Evolutionary conservation across 2,888 invertebrate genomes (phyloP), one percentile per base, ranked within the genome.

Genomic region (Chaitophorus viminalis): DNA sequence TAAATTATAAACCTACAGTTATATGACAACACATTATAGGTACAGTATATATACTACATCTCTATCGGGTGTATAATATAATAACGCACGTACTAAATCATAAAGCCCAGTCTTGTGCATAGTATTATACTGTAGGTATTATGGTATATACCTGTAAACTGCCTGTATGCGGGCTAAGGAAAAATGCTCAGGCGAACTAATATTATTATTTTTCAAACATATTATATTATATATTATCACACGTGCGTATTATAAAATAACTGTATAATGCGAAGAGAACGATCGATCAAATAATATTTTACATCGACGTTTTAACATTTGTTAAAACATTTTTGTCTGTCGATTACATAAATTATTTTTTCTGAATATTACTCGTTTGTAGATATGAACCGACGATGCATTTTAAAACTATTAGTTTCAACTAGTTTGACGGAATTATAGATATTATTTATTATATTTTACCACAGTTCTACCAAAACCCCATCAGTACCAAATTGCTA

Each of bases 1-100:
- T 65, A 84, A 76, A 83, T 83, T 65, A 76, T 76, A 46, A 84
- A 65, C 76, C 60, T 39, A 84, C 84, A 76, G 84, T 84, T 84
- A 84, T 76, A 84, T 9, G 76, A 33, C 84, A 76, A 84, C 31
- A 65, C 17, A 36, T n/a, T 54, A 29, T 65, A 81, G 5, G n/a
- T 54, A 54, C 25, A 81, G 29, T 36, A 1, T 11, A 68, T 8
- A 52, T 17, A 52, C 52, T 25, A 21, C 25, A 21, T 25, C 21
- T 60, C 18, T 21, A 9, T 25, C 25, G 60, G 3, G 25, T 6
- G 25, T 21, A 60, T n/a, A n/a, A n/a, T n/a, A 60, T 60, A 60
- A 60, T 60, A 60, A 60, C 25, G 25, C 25, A 60, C 21, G 4
- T 18, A 2, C 4, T 60, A 60, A 60, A 60, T 60, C 21, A 60